Evolutionary conservation across 2,113 vertebrate genomes (phyloP), one percentile per base, ranked within the genome.

Genomic region (Fulmarus glacialis): DNA sequence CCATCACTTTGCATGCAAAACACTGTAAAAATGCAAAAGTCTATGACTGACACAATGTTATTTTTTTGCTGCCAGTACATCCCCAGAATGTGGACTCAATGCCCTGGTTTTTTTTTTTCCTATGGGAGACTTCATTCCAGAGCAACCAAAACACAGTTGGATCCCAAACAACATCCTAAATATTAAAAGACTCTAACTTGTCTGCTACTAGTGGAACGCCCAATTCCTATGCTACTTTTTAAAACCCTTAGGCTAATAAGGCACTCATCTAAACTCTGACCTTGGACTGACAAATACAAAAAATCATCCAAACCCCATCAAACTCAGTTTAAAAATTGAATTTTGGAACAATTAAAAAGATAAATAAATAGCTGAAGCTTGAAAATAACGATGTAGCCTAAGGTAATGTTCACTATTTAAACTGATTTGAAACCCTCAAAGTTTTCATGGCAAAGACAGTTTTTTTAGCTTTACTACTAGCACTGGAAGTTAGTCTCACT

Each of bases 331-430:
- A 89, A 94, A 94, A 43, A 68, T 13, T 82, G 89, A 79, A 75
- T 92, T 90, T 79, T 82, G 47, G 26, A 87, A 85, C 80, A 96
- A 91, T 96, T 93, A 75, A 85, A 94, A 92, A 75, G 27, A 93
- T 62, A 88, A 74, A 80, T 52, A 95, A 83, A 73, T 87, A 93
- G 64, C 21, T 93, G 77, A 87, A 95, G 77, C 60, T 89, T 91
- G 43, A 82, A 95, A 95, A 91, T 62, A 94, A 91, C 63, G 36
- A 29, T 4, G 22, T 63, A 71, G 36, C 52, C 60, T 63, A 56
- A 47, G 30, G 80, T 67, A 52, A 63, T 30, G 53, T 71, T 89
- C 26, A 66, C 16, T 22, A 12, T 36, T 66, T 90, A 73, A 59
- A 93, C 30, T 82, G 55, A 43, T 24, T 83, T 67, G 66, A 82